phyloP scores from a whole-genome alignment of 1,140 invertebrate genomes.

The Stratiolaelaps scimitus region DNA sequence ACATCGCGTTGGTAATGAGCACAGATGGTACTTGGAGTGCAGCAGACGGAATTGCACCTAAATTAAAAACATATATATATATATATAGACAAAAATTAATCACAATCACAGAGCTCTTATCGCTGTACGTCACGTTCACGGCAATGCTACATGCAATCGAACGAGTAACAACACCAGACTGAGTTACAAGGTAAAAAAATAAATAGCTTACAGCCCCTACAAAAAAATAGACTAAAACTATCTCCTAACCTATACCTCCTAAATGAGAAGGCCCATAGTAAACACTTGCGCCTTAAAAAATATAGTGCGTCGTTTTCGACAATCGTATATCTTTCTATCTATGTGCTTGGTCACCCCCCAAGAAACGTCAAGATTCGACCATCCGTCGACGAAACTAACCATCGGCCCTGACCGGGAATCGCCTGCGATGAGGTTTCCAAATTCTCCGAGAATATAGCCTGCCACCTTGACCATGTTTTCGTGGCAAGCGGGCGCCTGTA shows the following conservation, averaged over 20 bases:
- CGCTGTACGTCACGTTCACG: no score
- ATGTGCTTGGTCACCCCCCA: background rate
- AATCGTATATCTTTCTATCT: background rate
- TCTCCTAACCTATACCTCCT: no score
- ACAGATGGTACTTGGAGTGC: constrained; percentile 95
- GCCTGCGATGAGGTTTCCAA: constrained; percentile 95
- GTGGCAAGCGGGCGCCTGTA: constrained; percentile 93
- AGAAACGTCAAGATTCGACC: background rate
- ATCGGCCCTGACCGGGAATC: constrained; percentile 64
- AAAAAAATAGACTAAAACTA: no score
- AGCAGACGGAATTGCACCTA: constrained; percentile 81
- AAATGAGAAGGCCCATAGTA: no score
- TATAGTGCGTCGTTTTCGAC: background rate
- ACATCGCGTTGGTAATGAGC: constrained; percentile 85
- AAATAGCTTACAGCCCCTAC: no score
- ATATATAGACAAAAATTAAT: no score
- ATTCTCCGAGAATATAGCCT: constrained; percentile 95
- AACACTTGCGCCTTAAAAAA: no score
- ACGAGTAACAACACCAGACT: no score
- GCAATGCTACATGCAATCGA: no score
- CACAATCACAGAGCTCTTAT: no score
- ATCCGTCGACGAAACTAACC: background rate
- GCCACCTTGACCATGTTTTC: constrained; percentile 99
- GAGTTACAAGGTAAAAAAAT: no score
- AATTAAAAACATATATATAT: no score